Conservation (phyloP, 2,797 vertebrate genomes). For the Muscicapa striata region DNA sequence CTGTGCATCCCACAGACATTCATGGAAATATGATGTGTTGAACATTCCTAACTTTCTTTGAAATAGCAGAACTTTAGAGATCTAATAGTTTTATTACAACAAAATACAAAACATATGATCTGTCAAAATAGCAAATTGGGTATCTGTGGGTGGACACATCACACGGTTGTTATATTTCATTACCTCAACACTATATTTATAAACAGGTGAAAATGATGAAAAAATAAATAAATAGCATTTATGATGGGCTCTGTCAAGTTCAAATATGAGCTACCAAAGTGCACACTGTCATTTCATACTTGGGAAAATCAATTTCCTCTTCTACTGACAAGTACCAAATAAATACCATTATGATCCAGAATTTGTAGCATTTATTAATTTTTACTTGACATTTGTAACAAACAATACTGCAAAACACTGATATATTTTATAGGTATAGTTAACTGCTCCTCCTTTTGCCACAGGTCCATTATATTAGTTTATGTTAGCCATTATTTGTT, state of each 20-base stretch:
- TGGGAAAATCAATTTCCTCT: neutral
- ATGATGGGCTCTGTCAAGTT: neutral
- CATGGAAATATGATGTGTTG: neutral
- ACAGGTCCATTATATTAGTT: neutral
- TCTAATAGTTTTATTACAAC: neutral
- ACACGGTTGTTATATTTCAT: neutral
- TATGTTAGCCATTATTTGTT: slow-evolving; percentile 4
- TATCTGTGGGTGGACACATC: neutral
- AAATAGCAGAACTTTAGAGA: neutral
- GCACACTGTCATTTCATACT: neutral
- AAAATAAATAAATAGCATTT: slow-evolving; percentile 7
- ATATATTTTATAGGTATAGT: neutral
- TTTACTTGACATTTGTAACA: neutral
- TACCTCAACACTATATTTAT: neutral
- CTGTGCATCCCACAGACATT: neutral
- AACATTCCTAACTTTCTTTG: neutral
- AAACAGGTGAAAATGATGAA: neutral
- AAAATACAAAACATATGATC: neutral
- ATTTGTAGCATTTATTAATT: neutral
- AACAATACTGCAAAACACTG: neutral
- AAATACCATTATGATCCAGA: neutral
- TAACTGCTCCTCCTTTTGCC: neutral
- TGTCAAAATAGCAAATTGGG: neutral
- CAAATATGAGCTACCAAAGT: neutral
- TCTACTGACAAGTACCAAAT: neutral